Conservation (phyloP, 2,113 vertebrate genomes). For the Oceanites oceanicus region DNA sequence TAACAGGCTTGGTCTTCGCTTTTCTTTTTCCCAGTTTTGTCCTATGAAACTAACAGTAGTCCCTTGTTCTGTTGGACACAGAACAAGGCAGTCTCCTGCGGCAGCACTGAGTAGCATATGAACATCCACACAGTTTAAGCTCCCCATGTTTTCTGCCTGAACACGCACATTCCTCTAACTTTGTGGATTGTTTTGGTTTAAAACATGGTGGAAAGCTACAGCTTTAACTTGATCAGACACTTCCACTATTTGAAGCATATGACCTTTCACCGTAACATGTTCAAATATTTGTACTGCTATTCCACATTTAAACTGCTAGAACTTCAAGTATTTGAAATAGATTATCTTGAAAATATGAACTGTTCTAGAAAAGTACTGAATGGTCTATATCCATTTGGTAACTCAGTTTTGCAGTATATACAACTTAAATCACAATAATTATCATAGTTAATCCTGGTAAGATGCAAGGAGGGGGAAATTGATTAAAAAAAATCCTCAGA, state of each 20-base stretch:
- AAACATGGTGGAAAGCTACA: conserved; percentile 5
- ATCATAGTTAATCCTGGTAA: background rate
- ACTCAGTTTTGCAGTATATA: background rate
- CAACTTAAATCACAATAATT: background rate
- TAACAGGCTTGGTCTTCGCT: background rate
- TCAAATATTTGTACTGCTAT: conserved; percentile 47
- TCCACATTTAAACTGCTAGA: conserved; percentile 24
- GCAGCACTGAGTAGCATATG: background rate
- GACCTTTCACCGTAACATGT: conserved; percentile 27
- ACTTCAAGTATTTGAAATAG: conserved; percentile 8
- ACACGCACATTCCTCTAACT: background rate
- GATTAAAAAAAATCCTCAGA: background rate
- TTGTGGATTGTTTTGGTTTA: background rate
- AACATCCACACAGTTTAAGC: background rate
- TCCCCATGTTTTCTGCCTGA: background rate
- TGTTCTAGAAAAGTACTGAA: background rate
- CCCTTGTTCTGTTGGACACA: background rate
- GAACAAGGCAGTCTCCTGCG: background rate
- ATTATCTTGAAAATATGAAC: conserved; percentile 11
- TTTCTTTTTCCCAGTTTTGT: background rate
- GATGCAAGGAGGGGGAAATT: background rate
- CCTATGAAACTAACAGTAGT: background rate
- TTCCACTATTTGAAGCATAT: background rate
- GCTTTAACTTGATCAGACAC: conserved; percentile 5
- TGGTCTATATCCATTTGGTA: background rate